Evolutionary conservation across 2,888 invertebrate genomes (phyloP), one percentile per base, ranked within the genome.

Genomic region (Hyles lineata): DNA sequence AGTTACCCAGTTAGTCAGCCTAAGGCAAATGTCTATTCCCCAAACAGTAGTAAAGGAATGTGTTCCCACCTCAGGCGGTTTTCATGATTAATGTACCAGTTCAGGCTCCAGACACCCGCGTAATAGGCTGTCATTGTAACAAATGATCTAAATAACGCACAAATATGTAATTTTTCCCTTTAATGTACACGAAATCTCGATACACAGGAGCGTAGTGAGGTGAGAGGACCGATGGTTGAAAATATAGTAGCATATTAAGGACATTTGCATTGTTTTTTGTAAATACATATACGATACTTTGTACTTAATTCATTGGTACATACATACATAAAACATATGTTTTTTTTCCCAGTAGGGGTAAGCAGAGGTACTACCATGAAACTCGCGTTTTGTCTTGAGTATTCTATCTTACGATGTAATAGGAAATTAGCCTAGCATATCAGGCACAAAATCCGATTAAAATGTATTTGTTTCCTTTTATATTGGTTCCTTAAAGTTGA

Each of bases 61-160:
- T 63, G 50, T 71, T 55, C 55, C 55, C 55, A 62, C 55, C 67
- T 35, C n/a, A 35, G 21, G 70, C 69, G 69, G 72, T 74, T 77
- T 60, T 67, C 58, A 80, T 82, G 80, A 86, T 81, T 82, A 84
- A 84, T 86, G 80, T 78, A 70, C 59, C 75, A 70, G 74, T 74
- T 59, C 72, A 73, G 74, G 72, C 61, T 72, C 75, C 74, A 70
- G 82, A 80, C 84, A 80, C 72, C 77, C 79, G 71, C 78, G 80
- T 87, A 86, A 87, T 86, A 83, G 81, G 79, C 83, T 87, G 87
- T 84, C 85, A 77, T 74, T 76, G 75, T 87, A 82, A 88, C 83
- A 87, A 87, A 88, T 85, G 87, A 86, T 84, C 82, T 73, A 81
- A 77, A 74, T 78, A 76, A 76, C 76, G 78, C 75, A 75, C 72